Conservation (phyloP, 1,140 invertebrate genomes). For the Drosophila tristis region DNA sequence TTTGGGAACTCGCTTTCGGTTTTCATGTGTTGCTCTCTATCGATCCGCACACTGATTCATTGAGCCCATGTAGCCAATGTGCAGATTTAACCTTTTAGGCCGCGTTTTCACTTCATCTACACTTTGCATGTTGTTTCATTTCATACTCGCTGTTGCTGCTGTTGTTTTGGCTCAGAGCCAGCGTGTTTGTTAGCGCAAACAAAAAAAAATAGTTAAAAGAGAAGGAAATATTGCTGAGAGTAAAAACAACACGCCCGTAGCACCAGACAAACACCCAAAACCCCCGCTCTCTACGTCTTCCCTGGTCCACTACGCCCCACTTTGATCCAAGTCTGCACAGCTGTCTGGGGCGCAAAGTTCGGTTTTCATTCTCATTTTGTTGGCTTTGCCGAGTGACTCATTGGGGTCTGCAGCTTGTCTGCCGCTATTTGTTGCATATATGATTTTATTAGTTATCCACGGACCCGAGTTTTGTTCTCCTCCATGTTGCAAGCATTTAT, state of each 20-base stretch:
- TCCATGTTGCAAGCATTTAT: constrained; percentile 28
- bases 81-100: constrained; percentile 46
- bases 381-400: constrained; percentile 58
- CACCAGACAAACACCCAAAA: constrained; percentile 57
- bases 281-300: neutral
- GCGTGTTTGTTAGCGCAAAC: constrained; percentile 56
- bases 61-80: constrained; percentile 3
- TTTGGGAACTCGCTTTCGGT: too few relatives aligned
- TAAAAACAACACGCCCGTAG: constrained; percentile 62
- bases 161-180: constrained; percentile 59
- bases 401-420: constrained; percentile 73
- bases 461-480: constrained; percentile 48
- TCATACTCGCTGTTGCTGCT: constrained; percentile 17
- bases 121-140: constrained; percentile 61
- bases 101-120: constrained; percentile 26
- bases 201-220: constrained; percentile 9
- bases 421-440: constrained; percentile 78
- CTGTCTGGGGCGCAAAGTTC: constrained; percentile 72
- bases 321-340: constrained; percentile 60
- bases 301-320: neutral
- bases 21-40: constrained; percentile 9
- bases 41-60: constrained; percentile 29
- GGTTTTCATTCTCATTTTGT: constrained; percentile 29
- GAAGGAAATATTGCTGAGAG: constrained; percentile 26
- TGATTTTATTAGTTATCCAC: constrained; percentile 78